phyloP scores from a whole-genome alignment of 2,888 invertebrate species.

The Melikaiella ostensackeni region DNA sequence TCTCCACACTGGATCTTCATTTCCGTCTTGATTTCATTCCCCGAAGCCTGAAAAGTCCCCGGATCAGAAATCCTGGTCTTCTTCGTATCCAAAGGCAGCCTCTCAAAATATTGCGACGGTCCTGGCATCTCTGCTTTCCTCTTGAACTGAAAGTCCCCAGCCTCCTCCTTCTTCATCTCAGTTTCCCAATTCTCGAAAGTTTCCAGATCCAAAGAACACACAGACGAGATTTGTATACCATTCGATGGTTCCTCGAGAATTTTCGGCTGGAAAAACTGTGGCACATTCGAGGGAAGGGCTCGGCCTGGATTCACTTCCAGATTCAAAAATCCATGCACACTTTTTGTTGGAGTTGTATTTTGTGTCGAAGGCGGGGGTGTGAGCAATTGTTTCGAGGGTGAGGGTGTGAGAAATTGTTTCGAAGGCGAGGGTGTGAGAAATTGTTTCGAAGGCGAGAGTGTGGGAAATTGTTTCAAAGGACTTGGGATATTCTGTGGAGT shows the following conservation, averaged over 20 bases:
- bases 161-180: neutral
- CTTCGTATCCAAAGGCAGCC: neutral
- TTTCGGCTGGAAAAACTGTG: neutral
- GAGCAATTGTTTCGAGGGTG: no score
- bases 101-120: neutral
- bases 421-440: no score
- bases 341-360: neutral
- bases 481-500: neutral
- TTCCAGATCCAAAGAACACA: conserved; percentile 7
- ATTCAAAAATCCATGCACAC: neutral
- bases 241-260: neutral
- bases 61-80: neutral
- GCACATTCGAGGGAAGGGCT: neutral
- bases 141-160: neutral
- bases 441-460: no score
- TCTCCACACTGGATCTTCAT: neutral
- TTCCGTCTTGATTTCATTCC: neutral
- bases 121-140: conserved; percentile 19
- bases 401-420: neutral
- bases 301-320: neutral
- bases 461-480: neutral
- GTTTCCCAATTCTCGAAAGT: conserved; percentile 3
- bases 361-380: no score
- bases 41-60: neutral
- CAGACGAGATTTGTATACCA: neutral